Evolutionary conservation across 2,888 invertebrate genomes (phyloP).

Genomic region (Tholera decimalis): DNA sequence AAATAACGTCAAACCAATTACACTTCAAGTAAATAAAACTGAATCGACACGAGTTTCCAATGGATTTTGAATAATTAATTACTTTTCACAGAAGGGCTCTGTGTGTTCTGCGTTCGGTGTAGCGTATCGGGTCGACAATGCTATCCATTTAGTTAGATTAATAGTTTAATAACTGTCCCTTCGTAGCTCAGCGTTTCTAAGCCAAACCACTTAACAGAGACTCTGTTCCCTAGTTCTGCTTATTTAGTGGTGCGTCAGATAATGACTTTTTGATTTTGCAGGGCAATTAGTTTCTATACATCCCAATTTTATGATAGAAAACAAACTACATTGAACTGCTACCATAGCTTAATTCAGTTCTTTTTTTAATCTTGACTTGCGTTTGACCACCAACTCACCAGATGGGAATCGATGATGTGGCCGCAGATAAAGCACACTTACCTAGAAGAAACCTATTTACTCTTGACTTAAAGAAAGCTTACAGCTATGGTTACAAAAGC

Average conservation of each 20-base stretch:
- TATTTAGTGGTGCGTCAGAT: constrained; percentile 22
- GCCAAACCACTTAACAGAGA: constrained; percentile 7
- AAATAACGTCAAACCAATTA: constrained; percentile 28
- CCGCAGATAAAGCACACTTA: too few relatives aligned
- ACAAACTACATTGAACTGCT: too few relatives aligned
- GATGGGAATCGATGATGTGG: too few relatives aligned
- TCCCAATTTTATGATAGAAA: neutral
- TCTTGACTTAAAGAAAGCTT: too few relatives aligned
- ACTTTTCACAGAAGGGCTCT: constrained; percentile 32
- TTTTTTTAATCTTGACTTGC: too few relatives aligned
- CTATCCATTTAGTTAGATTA: constrained; percentile 41
- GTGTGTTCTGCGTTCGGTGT: constrained; percentile 29
- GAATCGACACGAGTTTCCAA: constrained; percentile 11
- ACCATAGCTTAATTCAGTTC: too few relatives aligned
- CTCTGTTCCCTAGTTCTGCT: neutral
- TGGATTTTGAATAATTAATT: constrained; percentile 47
- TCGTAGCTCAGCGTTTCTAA: constrained; percentile 32
- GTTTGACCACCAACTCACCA: too few relatives aligned
- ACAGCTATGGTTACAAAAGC: too few relatives aligned
- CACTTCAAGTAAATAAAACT: constrained; percentile 20
- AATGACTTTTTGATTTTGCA: constrained; percentile 2
- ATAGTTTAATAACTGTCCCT: constrained; percentile 52
- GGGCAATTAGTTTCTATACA: neutral
- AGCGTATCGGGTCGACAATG: constrained; percentile 29
- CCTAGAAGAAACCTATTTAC: too few relatives aligned